Conservation (phyloP, 37 sponge, comb jelly and placozoan species). For the Dysidea cf. avara region DNA sequence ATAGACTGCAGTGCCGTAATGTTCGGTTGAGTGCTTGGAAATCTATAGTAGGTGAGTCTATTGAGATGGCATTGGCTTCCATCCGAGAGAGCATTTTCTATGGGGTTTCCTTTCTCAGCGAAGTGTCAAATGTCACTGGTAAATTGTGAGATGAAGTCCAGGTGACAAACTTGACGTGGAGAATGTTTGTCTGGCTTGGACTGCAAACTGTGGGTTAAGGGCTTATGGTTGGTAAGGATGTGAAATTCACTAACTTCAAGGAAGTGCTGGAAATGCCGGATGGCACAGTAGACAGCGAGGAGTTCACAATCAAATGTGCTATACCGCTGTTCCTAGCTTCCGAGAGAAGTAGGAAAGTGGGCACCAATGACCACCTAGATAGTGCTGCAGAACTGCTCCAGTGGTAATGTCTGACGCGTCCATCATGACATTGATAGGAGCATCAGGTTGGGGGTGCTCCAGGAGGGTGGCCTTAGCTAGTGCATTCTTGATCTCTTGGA, state of each 20-base stretch:
- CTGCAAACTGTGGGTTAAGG: conserved; percentile 4
- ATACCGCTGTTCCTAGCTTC: conserved; percentile 31
- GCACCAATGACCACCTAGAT: not conserved
- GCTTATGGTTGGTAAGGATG: conserved; percentile 28
- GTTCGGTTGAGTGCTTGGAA: conserved; percentile 9
- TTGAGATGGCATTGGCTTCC: not conserved
- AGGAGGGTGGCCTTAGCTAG: too few species aligned
- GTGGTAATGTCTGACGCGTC: conserved; percentile 10
- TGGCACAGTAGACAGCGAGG: conserved; percentile 26
- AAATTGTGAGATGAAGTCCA: conserved; percentile 26
- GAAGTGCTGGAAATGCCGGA: conserved; percentile 34
- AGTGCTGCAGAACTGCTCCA: conserved; percentile 28
- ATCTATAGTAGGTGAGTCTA: not conserved
- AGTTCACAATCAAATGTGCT: conserved; percentile 51
- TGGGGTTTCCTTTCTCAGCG: too few species aligned
- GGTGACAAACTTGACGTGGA: conserved; percentile 17
- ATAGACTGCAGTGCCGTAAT: not conserved
- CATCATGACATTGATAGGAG: too few species aligned
- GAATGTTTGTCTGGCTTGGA: conserved; percentile 7
- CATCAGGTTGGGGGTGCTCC: too few species aligned
- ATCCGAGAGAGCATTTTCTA: conserved; percentile 24
- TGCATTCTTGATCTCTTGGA: too few species aligned
- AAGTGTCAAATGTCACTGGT: too few species aligned
- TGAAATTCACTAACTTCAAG: conserved; percentile 38
- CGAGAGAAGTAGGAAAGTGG: conserved; percentile 31